These are phyloP conservation scores for Cyaniris semiargus DNA, from an alignment of 2,888 invertebrate genomes.

Conservation along the genomic window DNA sequence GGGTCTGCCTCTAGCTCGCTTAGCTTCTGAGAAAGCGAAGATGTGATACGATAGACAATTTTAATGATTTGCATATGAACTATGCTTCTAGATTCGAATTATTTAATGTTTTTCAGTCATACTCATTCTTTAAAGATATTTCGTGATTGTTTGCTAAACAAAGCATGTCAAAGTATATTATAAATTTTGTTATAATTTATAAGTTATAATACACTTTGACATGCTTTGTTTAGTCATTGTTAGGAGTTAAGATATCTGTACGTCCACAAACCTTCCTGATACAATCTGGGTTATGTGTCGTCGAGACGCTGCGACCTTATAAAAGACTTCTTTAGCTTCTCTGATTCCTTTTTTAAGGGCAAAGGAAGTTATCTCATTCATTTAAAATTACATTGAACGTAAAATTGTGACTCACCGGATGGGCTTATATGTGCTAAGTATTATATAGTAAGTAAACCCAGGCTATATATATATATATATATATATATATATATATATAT, in stretches of 20 bases:
- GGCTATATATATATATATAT: too few relatives aligned
- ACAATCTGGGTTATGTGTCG: neutral
- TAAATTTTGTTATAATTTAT: too few relatives aligned
- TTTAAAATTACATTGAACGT: conserved; percentile 28
- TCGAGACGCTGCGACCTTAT: conserved; percentile 14
- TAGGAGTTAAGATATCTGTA: neutral
- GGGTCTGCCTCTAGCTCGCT: too few relatives aligned
- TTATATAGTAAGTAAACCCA: conserved; percentile 35
- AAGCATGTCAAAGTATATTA: too few relatives aligned
- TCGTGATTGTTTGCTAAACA: too few relatives aligned
- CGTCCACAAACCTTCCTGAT: conserved; percentile 2
- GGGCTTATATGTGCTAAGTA: conserved; percentile 37
- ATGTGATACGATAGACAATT: neutral
- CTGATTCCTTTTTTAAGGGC: conserved; percentile 20
- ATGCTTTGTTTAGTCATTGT: neutral
- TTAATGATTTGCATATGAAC: neutral
- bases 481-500: too few relatives aligned
- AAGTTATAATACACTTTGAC: too few relatives aligned
- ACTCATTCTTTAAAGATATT: too few relatives aligned
- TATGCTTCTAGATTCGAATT: neutral
- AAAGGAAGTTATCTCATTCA: conserved; percentile 29
- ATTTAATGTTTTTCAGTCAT: too few relatives aligned
- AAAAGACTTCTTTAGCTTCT: conserved; percentile 6
- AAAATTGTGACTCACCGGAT: conserved; percentile 41
- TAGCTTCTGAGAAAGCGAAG: too few relatives aligned